Conservation (phyloP, 1,140 invertebrate genomes). For the Solen grandis region DNA sequence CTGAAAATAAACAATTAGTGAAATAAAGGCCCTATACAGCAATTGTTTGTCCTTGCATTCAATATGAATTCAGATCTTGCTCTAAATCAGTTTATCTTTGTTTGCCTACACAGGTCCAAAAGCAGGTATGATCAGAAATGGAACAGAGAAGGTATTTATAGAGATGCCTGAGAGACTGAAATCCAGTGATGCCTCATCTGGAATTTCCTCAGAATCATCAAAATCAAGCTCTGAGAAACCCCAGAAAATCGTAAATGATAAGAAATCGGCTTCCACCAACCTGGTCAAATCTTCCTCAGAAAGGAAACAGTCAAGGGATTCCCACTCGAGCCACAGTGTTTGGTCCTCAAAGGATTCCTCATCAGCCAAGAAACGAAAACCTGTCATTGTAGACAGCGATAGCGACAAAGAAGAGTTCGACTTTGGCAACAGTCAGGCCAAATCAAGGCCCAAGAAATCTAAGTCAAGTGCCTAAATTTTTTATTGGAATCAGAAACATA, state of each 20-base stretch:
- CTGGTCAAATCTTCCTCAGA: background rate
- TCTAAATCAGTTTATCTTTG: no score
- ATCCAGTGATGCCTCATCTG: background rate
- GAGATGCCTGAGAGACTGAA: constrained; percentile 57
- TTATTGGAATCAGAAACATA: no score
- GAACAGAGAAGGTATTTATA: constrained; percentile 53
- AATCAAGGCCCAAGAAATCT: no score
- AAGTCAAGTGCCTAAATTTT: no score
- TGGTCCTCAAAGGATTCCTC: no score
- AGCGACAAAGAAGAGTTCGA: background rate
- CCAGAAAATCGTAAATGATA: constrained; percentile 50
- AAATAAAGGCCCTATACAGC: no score
- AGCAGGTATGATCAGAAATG: constrained; percentile 50
- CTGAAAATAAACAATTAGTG: no score
- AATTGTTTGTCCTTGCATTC: no score
- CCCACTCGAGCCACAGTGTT: no score
- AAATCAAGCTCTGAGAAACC: background rate
- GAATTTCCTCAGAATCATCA: constrained; percentile 2
- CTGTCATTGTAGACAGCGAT: background rate
- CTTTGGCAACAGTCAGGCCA: no score
- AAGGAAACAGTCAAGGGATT: no score
- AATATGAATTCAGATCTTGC: no score
- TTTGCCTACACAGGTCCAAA: constrained; percentile 61
- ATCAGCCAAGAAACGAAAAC: background rate
- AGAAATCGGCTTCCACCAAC: constrained; percentile 60